Conservation (phyloP, 2,888 invertebrate species). For the Maniola hyperantus region DNA sequence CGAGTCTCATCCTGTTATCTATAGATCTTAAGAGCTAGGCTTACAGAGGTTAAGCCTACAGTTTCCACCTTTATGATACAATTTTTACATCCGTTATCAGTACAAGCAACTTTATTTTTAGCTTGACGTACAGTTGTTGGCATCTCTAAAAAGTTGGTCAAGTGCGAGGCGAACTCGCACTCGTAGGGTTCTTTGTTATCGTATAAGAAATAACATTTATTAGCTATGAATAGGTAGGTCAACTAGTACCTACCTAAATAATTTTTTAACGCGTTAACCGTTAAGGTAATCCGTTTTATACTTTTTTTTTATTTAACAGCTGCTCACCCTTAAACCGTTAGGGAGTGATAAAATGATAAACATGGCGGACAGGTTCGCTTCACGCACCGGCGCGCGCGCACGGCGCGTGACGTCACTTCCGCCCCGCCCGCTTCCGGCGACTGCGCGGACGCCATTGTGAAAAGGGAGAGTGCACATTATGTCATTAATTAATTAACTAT, state of each 20-base stretch:
- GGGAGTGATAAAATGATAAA: slow-evolving; percentile 36
- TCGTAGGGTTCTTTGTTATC: too few relatives aligned
- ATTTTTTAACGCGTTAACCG: too few relatives aligned
- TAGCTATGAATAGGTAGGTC: too few relatives aligned
- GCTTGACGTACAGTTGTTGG: neutral
- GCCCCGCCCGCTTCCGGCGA: slow-evolving; percentile 44
- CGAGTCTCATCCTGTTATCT: neutral
- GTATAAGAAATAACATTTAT: too few relatives aligned
- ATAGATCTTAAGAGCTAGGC: neutral
- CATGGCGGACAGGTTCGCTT: slow-evolving; percentile 38
- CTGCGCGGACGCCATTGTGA: slow-evolving; percentile 25
- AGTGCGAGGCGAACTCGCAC: too few relatives aligned
- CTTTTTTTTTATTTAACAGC: slow-evolving; percentile 26
- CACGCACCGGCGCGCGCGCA: slow-evolving; percentile 45
- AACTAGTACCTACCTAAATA: too few relatives aligned
- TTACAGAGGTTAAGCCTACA: neutral
- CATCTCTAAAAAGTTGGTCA: too few relatives aligned
- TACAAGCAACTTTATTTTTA: neutral
- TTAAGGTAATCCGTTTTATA: too few relatives aligned
- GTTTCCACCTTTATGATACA: neutral
- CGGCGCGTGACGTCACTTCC: slow-evolving; percentile 47
- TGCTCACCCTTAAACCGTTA: slow-evolving; percentile 40
- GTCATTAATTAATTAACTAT: slow-evolving; percentile 23
- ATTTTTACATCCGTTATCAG: neutral
- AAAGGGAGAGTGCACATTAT: slow-evolving; percentile 13